Evolutionary conservation across 2,113 vertebrate genomes (phyloP).

Genomic region (Grallaria varia): DNA sequence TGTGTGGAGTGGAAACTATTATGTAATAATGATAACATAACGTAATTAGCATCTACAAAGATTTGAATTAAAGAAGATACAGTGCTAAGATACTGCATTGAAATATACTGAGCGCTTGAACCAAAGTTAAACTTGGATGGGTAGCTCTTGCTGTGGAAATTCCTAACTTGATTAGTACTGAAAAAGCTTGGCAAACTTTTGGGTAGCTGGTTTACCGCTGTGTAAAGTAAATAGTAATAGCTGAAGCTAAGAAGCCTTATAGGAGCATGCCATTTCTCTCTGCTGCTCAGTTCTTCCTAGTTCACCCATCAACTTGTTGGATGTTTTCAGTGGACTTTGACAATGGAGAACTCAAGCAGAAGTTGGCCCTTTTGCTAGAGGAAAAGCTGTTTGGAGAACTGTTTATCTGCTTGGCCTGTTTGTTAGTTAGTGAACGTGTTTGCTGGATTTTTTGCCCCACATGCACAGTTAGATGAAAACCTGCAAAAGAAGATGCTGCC

Average conservation of each 20-base stretch:
- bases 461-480: not conserved
- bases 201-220: not conserved
- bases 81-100: not conserved
- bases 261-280: not conserved
- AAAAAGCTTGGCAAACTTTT: not conserved
- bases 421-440: not conserved
- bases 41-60: conserved; percentile 1
- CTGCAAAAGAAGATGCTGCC: not conserved
- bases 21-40: conserved; percentile 36
- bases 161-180: not conserved
- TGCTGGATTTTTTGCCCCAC: not conserved
- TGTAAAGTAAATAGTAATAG: not conserved
- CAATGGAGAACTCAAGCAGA: not conserved
- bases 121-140: not conserved
- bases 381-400: not conserved
- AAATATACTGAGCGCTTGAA: not conserved
- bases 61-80: not conserved
- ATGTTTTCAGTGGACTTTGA: not conserved
- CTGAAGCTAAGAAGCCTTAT: not conserved
- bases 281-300: not conserved
- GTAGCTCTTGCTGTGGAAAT: not conserved
- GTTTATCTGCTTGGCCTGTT: not conserved
- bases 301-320: not conserved
- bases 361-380: not conserved
- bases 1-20: conserved; percentile 12